phyloP scores from a whole-genome alignment of 92 coral and sea anemone species.

The Muricea muricata region DNA sequence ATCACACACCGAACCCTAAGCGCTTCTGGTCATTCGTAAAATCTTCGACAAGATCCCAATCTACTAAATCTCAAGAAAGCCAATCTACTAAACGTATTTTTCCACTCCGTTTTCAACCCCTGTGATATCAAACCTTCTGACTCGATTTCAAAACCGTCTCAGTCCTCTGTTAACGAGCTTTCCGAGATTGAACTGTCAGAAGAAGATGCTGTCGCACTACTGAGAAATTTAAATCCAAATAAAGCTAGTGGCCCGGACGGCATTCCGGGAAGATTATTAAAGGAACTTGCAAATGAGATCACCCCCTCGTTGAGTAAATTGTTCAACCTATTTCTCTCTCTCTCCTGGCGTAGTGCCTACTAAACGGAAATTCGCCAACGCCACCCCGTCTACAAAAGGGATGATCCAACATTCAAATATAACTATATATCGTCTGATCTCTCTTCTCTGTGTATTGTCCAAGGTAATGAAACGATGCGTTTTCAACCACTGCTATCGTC shows the following conservation, averaged over 20 bases:
- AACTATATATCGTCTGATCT: constrained; percentile 46
- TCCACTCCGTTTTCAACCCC: neutral
- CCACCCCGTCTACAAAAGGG: constrained; percentile 33
- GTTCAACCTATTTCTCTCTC: constrained; percentile 32
- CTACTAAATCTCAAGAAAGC: too few species aligned
- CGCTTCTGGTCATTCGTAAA: too few species aligned
- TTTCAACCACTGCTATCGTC: constrained; percentile 53
- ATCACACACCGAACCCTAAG: too few species aligned
- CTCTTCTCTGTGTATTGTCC: constrained; percentile 27
- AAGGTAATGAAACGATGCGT: constrained; percentile 52
- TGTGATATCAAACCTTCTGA: neutral
- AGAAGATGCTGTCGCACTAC: constrained; percentile 14
- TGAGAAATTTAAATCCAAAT: constrained; percentile 32
- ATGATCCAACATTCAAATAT: constrained; percentile 7
- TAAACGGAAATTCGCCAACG: too few species aligned
- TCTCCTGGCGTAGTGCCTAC: too few species aligned
- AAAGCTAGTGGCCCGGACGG: constrained; percentile 45
- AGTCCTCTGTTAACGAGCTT: neutral
- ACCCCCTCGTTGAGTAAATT: constrained; percentile 21
- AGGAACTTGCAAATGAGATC: constrained; percentile 19
- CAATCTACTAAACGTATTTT: neutral
- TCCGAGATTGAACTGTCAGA: constrained; percentile 32
- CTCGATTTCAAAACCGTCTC: neutral
- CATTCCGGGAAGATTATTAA: constrained; percentile 23
- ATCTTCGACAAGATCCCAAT: too few species aligned